phyloP scores from a whole-genome alignment of 2,797 vertebrate species.

The Meriones psammophilus region DNA sequence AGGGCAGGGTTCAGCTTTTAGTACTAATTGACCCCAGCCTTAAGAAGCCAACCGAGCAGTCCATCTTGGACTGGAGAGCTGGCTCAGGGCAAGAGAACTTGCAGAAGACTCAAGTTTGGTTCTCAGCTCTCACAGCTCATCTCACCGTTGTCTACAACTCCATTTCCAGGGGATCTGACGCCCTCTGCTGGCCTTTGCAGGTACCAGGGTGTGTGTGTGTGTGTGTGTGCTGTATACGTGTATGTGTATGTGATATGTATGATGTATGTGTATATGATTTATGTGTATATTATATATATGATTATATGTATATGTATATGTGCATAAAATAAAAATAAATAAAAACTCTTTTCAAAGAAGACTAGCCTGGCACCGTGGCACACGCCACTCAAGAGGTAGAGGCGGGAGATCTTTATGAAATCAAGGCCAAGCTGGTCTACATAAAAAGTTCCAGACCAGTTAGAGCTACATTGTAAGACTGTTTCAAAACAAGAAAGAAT shows the following conservation, averaged over 20 bases:
- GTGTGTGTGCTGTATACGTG: no score
- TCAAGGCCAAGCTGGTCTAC: neutral
- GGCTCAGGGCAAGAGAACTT: neutral
- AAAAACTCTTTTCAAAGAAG: no score
- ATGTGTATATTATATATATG: no score
- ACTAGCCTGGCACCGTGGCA: neutral
- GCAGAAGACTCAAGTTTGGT: neutral
- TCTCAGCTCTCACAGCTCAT: neutral
- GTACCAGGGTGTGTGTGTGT: neutral
- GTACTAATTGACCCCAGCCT: neutral
- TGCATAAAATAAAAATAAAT: neutral
- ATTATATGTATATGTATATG: neutral
- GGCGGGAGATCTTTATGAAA: neutral
- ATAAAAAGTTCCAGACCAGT: neutral
- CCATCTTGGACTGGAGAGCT: neutral
- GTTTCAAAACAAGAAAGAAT: constrained; percentile 1
- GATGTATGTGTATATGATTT: no score
- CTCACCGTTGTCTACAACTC: neutral
- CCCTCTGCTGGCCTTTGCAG: neutral
- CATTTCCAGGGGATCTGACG: neutral
- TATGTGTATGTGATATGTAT: no score
- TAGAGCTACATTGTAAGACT: neutral
- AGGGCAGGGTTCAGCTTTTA: no score
- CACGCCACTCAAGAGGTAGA: neutral
- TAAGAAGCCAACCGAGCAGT: neutral